A percentile compares a stretch with the other conserved stretches of the same genome.
These are phyloP conservation scores for Lamellibrachia luymesi DNA, from an alignment of 1,140 invertebrate genomes.

Conservation along the genomic window DNA sequence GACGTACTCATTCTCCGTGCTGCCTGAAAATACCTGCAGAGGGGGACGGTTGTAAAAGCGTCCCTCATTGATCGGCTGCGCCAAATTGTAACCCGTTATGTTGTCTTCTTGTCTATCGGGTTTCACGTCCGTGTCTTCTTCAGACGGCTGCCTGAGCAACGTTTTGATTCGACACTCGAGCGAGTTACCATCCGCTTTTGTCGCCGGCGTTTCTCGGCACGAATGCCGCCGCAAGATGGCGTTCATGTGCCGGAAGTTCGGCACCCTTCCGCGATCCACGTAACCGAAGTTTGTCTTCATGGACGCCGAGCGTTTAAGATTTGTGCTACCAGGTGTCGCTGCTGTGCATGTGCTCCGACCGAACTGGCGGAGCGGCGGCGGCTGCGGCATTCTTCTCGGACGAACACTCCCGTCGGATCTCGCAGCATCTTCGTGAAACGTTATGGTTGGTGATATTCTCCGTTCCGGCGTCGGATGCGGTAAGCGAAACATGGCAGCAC, in stretches of 20 bases:
- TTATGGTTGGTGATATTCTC: neutral
- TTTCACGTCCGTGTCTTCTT: neutral
- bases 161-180: neutral
- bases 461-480: neutral
- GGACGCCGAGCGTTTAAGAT: neutral
- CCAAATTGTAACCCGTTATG: neutral
- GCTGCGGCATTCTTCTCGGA: neutral
- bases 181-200: neutral
- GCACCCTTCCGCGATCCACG: neutral
- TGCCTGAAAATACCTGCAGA: neutral
- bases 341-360: neutral
- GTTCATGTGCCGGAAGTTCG: neutral
- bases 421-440: neutral
- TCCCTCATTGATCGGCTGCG: neutral
- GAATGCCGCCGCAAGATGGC: neutral
- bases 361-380: neutral
- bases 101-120: neutral
- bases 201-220: neutral
- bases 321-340: neutral
- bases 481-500: neutral
- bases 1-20: neutral
- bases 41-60: neutral
- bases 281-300: neutral
- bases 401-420: neutral
- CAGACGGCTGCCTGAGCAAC: neutral